phyloP scores from a whole-genome alignment of 2,113 vertebrate genomes.

The Rhineura floridana region DNA sequence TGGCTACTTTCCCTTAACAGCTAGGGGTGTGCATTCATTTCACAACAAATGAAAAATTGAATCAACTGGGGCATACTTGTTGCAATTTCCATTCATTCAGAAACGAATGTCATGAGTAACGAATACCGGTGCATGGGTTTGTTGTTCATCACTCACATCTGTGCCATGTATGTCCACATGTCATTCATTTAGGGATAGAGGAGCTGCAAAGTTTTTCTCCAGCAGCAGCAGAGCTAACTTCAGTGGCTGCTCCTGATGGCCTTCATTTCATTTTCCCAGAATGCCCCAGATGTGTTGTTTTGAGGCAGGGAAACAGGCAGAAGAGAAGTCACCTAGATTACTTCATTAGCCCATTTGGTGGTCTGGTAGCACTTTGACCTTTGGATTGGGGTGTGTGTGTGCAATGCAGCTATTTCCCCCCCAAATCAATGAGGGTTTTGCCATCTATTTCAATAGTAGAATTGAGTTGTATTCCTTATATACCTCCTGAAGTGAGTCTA shows the following conservation, averaged over 20 bases:
- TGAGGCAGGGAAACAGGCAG: not conserved
- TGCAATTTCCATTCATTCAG: not conserved
- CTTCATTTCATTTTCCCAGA: not conserved
- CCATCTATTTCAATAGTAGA: not conserved
- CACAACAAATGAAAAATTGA: not conserved
- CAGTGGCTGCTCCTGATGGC: not conserved
- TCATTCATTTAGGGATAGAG: not conserved
- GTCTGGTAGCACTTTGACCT: not conserved
- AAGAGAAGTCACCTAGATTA: too few relatives aligned
- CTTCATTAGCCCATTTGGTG: not conserved
- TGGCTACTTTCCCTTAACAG: not conserved
- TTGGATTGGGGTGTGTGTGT: not conserved
- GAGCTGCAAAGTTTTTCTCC: not conserved
- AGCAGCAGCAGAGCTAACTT: not conserved
- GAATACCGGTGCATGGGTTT: not conserved
- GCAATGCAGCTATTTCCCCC: not conserved
- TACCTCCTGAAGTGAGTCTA: conserved; percentile 31
- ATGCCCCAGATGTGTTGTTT: not conserved
- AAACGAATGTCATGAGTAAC: not conserved
- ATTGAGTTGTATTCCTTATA: not conserved
- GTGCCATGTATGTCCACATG: not conserved
- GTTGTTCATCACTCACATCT: not conserved
- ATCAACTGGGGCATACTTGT: not conserved
- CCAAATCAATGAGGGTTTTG: not conserved
- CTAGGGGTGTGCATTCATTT: not conserved